These are phyloP conservation scores for Eupithecia centaureata DNA, from an alignment of 2,888 invertebrate species.

Conservation along the genomic window DNA sequence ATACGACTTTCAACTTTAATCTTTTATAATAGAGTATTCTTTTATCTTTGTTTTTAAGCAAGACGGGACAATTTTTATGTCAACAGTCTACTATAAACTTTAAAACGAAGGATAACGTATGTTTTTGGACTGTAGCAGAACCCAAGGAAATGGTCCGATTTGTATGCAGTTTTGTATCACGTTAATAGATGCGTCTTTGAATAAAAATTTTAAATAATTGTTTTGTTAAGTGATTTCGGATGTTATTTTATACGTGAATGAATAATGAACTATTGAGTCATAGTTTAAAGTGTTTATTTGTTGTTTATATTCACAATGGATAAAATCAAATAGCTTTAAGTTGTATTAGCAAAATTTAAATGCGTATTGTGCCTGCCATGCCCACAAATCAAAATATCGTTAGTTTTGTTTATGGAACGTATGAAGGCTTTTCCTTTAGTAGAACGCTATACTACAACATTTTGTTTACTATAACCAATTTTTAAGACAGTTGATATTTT, in stretches of 20 bases:
- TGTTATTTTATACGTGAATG: background rate
- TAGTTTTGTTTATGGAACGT: no score
- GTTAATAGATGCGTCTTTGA: background rate
- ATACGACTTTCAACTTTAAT: slow-evolving; percentile 2
- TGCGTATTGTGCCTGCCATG: no score
- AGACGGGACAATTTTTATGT: background rate
- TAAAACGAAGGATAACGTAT: background rate
- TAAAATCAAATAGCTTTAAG: no score
- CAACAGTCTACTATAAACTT: background rate
- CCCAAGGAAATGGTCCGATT: background rate
- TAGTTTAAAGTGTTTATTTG: background rate
- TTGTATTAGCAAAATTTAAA: no score
- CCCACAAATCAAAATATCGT: no score
- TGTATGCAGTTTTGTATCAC: background rate
- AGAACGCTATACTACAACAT: no score
- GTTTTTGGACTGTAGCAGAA: background rate
- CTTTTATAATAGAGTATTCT: background rate
- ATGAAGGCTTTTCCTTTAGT: no score
- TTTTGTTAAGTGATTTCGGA: slow-evolving; percentile 6
- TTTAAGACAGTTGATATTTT: no score
- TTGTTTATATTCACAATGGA: background rate
- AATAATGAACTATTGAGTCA: background rate
- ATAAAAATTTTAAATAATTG: slow-evolving; percentile 6
- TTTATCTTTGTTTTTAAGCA: background rate
- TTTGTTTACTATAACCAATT: no score